Base-by-base conservation (phyloP, 2,888 invertebrate species). In the Seira sanloemensis region DNA sequence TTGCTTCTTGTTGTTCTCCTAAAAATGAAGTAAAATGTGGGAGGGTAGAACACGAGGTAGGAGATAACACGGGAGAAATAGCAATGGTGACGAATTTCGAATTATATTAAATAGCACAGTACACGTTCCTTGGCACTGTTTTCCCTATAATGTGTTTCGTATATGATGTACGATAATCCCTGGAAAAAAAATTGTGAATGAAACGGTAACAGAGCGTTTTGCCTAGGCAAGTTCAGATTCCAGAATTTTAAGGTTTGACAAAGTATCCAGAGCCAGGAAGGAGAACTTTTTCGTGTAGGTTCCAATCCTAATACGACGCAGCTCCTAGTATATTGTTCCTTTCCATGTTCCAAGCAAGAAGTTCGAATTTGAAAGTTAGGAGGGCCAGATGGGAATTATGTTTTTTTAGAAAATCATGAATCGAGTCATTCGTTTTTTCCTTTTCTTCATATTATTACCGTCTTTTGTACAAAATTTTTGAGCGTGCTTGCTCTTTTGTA, bases 381-480 rank as follows among this genome's bases (percentile, higher is more conserved):
- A 68, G 72, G 46, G 74, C 80, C 80, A 80, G 80, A 73, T 80
- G 80, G 80, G 37, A 12, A 37, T 74, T 67, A 27, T 80, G 58
- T 25, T 58, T 66, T 50, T 66, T 4, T n/a, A 79, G 25, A 65
- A 69, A 54, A 18, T 65, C 37, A 65, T 74, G 72, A 50, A 65
- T 46, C 37, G 37, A 37, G 37, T 37, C 37, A 37, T 37, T 37
- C 37, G 37, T 37, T 37, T 37, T n/a, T 37, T 12, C 37, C 37
- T 37, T 37, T 37, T 12, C 12, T 37, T 37, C 5, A 12, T 37
- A 37, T 37, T 37, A 37, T 37, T 37, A 37, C 37, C n/a, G 37
- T 7, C 37, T 37, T 12, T 37, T 37, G 4, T 37, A 37, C 37
- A 37, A 37, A 37, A 37, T 7, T 37, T n/a, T 37, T 37, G 37